Conservation (phyloP, 2,113 vertebrate genomes). For the Podilymbus podiceps region DNA sequence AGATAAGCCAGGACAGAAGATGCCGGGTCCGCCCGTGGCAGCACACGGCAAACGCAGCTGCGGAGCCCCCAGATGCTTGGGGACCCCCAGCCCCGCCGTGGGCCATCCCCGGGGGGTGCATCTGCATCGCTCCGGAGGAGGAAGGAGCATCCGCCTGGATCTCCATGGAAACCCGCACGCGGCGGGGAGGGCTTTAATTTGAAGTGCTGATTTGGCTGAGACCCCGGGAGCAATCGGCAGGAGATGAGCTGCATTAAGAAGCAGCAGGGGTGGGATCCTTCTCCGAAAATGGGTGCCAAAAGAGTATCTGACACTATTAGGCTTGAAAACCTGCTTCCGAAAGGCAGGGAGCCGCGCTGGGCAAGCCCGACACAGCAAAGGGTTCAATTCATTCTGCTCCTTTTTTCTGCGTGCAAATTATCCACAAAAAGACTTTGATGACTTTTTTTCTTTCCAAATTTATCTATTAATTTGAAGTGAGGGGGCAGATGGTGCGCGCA, state of each 20-base stretch:
- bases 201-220: slow-evolving; percentile 71
- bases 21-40: rapidly evolving
- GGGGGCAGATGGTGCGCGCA: background rate
- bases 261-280: slow-evolving; percentile 53
- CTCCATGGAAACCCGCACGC: slow-evolving; percentile 65
- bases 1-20: background rate
- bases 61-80: rapidly evolving
- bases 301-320: slow-evolving; percentile 46
- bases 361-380: background rate
- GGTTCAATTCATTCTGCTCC: background rate
- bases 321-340: background rate
- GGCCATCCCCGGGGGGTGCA: rapidly evolving
- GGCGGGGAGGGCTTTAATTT: slow-evolving; percentile 68
- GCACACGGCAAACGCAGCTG: rapidly evolving
- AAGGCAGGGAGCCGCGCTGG: background rate
- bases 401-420: background rate
- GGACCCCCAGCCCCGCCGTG: background rate
- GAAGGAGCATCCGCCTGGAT: slow-evolving; percentile 5
- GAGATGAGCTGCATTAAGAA: slow-evolving; percentile 76
- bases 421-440: background rate
- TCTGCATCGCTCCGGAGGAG: background rate
- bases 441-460: background rate
- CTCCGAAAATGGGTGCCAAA: slow-evolving; percentile 46
- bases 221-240: slow-evolving; percentile 74
- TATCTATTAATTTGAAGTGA: background rate